Conservation (phyloP, 2,797 vertebrate genomes). For the Scyliorhinus canicula region DNA sequence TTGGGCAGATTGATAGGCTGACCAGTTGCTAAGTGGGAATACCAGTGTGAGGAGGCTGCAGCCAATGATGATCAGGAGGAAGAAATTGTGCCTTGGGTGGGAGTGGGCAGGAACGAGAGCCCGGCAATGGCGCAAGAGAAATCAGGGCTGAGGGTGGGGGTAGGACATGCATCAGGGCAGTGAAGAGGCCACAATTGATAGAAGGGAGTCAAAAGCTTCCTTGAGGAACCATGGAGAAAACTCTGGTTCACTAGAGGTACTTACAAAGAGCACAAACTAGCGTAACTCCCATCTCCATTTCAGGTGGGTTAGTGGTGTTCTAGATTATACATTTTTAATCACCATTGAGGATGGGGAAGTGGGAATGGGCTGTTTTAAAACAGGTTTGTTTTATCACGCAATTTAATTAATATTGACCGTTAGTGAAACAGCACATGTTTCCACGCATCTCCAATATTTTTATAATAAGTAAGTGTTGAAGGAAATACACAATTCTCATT, state of each 20-base stretch:
- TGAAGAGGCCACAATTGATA: not conserved
- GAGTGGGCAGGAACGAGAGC: not conserved
- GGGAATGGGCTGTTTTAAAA: not conserved
- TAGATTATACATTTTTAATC: not conserved
- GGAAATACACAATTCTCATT: not conserved
- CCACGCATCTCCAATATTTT: not conserved
- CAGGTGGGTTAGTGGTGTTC: not conserved
- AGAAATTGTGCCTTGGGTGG: not conserved
- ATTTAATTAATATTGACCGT: not conserved
- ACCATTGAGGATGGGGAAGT: not conserved
- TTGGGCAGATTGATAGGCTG: not conserved
- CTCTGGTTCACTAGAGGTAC: too few species aligned
- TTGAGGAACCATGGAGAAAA: too few species aligned
- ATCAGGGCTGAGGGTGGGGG: not conserved
- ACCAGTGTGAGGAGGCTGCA: not conserved
- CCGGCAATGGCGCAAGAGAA: not conserved
- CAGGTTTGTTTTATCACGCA: not conserved
- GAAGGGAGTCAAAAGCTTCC: too few species aligned
- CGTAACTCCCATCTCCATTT: too few species aligned
- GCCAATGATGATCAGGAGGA: not conserved
- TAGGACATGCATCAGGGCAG: not conserved
- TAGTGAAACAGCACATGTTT: not conserved
- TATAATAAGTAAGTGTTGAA: not conserved
- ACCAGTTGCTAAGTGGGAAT: too few species aligned
- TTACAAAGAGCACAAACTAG: too few species aligned